Percentiles rank a stretch among this genome's conserved stretches.
phyloP scores from a whole-genome alignment of 2,888 invertebrate species.

The Catocala fraxini region DNA sequence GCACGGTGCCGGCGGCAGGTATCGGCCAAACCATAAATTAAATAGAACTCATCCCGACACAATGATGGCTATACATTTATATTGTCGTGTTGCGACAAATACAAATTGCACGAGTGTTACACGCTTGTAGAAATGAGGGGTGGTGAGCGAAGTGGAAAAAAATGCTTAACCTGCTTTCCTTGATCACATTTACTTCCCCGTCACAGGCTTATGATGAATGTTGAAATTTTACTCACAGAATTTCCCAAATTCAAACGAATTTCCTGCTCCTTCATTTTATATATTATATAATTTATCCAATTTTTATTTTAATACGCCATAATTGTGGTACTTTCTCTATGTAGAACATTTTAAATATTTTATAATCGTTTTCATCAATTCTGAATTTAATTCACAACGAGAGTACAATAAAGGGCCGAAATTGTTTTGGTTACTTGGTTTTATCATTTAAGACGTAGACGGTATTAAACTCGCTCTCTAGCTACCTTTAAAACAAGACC shows the following conservation, averaged over 20 bases:
- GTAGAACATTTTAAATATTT: not conserved
- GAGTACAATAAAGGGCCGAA: no score
- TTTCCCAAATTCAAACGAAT: constrained; percentile 23
- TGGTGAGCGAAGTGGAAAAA: constrained; percentile 73
- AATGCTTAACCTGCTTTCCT: constrained; percentile 76
- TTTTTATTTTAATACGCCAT: not conserved
- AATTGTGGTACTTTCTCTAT: not conserved
- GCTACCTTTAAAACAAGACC: no score
- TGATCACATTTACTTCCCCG: constrained; percentile 75
- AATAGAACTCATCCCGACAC: constrained; percentile 67
- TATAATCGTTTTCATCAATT: no score
- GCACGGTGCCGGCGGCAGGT: constrained; percentile 40
- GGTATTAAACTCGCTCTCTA: no score
- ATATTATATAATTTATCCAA: not conserved
- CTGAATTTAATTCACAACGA: no score
- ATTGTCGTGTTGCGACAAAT: constrained; percentile 61
- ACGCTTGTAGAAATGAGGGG: constrained; percentile 72
- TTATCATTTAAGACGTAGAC: no score
- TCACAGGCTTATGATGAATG: constrained; percentile 72
- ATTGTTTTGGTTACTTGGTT: no score
- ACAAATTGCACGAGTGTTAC: constrained; percentile 61
- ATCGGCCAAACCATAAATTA: constrained; percentile 67
- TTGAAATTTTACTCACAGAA: constrained; percentile 44
- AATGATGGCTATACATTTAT: constrained; percentile 65
- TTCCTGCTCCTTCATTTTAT: constrained; percentile 27